Base-by-base conservation (phyloP, 1,140 invertebrate species). In the Formica exsecta region DNA sequence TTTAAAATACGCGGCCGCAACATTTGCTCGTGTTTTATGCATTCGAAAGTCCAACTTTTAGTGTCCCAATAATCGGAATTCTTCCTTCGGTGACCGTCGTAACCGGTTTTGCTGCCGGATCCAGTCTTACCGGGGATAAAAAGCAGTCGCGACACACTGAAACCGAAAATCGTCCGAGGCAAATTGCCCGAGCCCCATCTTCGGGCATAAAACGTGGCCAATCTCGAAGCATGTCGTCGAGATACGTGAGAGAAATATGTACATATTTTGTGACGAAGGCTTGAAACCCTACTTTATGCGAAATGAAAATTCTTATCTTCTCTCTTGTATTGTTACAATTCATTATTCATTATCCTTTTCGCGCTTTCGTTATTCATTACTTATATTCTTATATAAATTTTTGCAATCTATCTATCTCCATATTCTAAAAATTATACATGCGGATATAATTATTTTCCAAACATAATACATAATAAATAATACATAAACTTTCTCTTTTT, bases 221-320 rank as follows among this genome's bases (percentile, higher is more conserved):
- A 44, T 75, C 38, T 75, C 3, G 19, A n/a, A 73, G 13, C 11
- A 11, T 4, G 25, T 0, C 13, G 73, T 11, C 57, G 36, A 44
- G 16, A 75, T 75, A 62, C 8, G 38, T 41, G 57, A 75, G 38
- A 38, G 8, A 61, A 61, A 75, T 74, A 74, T 59, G 16, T 51
- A 51, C 48, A 38, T 54, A 8, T 11, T 38, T 11, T 70, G 7
- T 25, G 32, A 74, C 11, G 2, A 38, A 54, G n/a, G 22, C 1
- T 25, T 44, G 22, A 41, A 41, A 16, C 11, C 22, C 5, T 25
- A 41, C 5, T 44, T 22, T 41, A 0, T 22, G 6, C 9, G 16
- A 41, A 16, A 51, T 51, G 16, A 48, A 48, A 29, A 48, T 48
- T 48, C 13, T 44, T 22, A n/a, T 41, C 5, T 25, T 41, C 22